These are phyloP conservation scores for Tragelaphus strepsiceros DNA, from an alignment of 2,113 vertebrate species.

Conservation along the genomic window DNA sequence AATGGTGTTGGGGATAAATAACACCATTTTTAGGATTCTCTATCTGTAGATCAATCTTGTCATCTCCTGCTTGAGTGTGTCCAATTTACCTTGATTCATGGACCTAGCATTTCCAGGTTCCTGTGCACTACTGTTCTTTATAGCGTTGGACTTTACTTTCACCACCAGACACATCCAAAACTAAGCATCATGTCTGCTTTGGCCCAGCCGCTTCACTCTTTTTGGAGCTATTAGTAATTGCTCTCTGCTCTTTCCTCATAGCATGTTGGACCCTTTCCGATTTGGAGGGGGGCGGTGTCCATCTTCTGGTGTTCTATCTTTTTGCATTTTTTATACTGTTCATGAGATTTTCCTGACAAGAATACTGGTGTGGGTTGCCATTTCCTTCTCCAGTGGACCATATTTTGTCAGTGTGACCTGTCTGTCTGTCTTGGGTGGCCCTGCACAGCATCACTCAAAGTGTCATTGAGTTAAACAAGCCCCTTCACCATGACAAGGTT, in stretches of 20 bases:
- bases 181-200: not conserved
- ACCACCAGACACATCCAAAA: not conserved
- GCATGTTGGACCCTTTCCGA: not conserved
- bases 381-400: not conserved
- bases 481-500: not conserved
- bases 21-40: not conserved
- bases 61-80: not conserved
- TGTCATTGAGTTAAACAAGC: not conserved
- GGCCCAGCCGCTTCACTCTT: not conserved
- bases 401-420: not conserved
- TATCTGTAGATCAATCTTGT: not conserved
- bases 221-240: not conserved
- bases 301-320: not conserved
- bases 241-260: not conserved
- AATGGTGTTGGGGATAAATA: fast-evolving
- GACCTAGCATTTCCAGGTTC: not conserved
- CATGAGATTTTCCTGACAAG: not conserved
- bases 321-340: not conserved
- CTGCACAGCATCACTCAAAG: fast-evolving
- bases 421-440: not conserved
- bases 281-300: not conserved
- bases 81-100: not conserved
- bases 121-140: not conserved
- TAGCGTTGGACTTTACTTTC: not conserved
- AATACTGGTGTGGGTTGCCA: not conserved